Conservation (phyloP, 2,888 invertebrate species). For the Ectemnius continuus region DNA sequence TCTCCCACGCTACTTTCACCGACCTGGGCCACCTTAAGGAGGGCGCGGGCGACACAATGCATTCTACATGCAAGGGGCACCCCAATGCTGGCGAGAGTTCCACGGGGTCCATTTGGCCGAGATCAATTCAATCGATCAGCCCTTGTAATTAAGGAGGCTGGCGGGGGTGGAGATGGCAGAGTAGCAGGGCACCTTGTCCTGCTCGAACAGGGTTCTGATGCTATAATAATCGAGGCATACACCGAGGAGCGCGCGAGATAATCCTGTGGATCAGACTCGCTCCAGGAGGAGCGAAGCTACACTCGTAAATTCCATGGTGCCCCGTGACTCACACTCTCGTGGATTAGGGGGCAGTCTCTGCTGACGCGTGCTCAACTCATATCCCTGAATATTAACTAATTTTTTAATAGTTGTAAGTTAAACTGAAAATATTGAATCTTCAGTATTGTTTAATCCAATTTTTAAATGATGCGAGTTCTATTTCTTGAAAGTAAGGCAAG, state of each 20-base stretch:
- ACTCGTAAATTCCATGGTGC: conserved; percentile 69
- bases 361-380: too few relatives aligned
- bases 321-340: conserved; percentile 62
- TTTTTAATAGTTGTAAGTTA: too few relatives aligned
- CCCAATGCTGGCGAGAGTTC: not conserved
- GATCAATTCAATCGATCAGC: conserved; percentile 57
- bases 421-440: too few relatives aligned
- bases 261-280: conserved; percentile 69
- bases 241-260: conserved; percentile 57
- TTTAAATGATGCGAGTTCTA: too few relatives aligned
- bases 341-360: conserved; percentile 56
- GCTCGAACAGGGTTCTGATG: conserved; percentile 55
- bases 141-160: conserved; percentile 56
- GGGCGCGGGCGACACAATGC: not conserved
- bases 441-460: too few relatives aligned
- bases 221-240: conserved; percentile 57
- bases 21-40: too few relatives aligned
- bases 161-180: conserved; percentile 28
- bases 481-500: too few relatives aligned
- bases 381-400: too few relatives aligned
- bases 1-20: too few relatives aligned
- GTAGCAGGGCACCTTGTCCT: too few relatives aligned
- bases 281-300: conserved; percentile 49
- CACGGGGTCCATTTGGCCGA: conserved; percentile 47
- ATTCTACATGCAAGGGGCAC: not conserved